Base-by-base conservation (phyloP, 2,888 invertebrate genomes). In the Drosophila bunnanda region DNA sequence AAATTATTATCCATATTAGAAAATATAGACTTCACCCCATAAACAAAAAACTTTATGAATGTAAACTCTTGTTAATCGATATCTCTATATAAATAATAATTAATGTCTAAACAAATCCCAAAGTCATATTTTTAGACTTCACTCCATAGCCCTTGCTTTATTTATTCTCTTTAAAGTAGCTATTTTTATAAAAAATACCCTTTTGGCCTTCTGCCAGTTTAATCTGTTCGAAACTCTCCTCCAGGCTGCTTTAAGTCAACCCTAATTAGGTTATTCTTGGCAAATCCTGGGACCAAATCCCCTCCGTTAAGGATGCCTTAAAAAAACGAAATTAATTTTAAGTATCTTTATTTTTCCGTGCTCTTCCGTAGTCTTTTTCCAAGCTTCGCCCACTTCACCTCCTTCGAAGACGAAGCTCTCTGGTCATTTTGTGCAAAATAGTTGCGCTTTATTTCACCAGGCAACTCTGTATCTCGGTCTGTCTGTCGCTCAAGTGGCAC, bases 311-410 rank as follows among this genome's bases (percentile, higher is more conserved):
- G 25, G 65, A 48, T 39, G 68, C 62, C 41, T 38, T 48, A 41
- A 52, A 62, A 70, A 70, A 60, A 53, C 34, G 46, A 80, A 75
- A 79, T 82, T 77, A 85, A 79, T 71, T 77, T 84, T 20, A 58
- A 54, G 69, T 39, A 76, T 52, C 60, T 59, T 52, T 71, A 71
- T 52, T 44, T 50, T 34, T 32, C 38, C n/a, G 20, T 9, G 32
- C 39, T 57, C 28, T 78, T 65, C 59, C 46, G 55, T 48, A 39
- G 64, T 50, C 58, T 43, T 52, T 36, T 38, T 60, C 13, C 56
- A 57, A 57, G 46, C 46, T 58, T n/a, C n/a, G n/a, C 44, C 62
- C 55, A 53, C 28, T 54, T 70, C 64, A 59, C 55, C 41, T 36
- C 50, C 39, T 38, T 30, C 28, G 10, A 20, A n/a, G 38, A 25